Evolutionary conservation across 2,113 vertebrate species (phyloP), one percentile per base, ranked within the genome.

Genomic region (Lipophrys pholis): DNA sequence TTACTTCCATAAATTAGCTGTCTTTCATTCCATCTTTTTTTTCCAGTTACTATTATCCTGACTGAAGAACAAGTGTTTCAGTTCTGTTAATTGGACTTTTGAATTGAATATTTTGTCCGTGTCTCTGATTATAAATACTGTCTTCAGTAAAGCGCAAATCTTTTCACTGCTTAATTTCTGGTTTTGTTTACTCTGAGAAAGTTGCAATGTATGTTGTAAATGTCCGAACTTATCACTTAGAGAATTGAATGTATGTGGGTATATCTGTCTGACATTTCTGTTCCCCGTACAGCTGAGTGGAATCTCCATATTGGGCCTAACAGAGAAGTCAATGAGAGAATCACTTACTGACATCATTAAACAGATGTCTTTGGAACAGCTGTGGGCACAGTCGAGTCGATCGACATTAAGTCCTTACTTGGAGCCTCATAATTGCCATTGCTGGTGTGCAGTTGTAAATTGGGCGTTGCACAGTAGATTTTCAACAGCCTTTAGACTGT

Each of bases 11-110:
- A 42, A 10, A 52, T 21, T 46, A 43, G 45, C n/a, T 40, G 17
- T 46, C 8, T 9, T 40, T 42, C 56, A 77, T 66, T 82, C 36
- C n/a, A 36, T n/a, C 17, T 57, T 49, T 59, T 5, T 1, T 49
- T 59, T 5, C 0, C 0, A 55, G 62, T 40, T 11, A 0, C 4
- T 54, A 61, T 73, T 46, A 30, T 30, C 21, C 21, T 30, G 21
- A 30, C 21, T 30, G 21, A 30, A 30, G 21, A 30, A 30, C 4
- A 30, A 30, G 21, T 30, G 21, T 30, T 30, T 30, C 21, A 30
- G 21, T 30, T 30, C 21, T n/a, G n/a, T n/a, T n/a, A 30, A 30
- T 30, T 30, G 21, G 4, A 30, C 21, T 30, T 30, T 30, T 30
- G 21, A 4, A 30, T 30, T 30, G 4, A 4, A 30, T 30, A 30